These are phyloP conservation scores for Pelusios castaneus DNA, from an alignment of 2,113 vertebrate genomes.

Conservation along the genomic window DNA sequence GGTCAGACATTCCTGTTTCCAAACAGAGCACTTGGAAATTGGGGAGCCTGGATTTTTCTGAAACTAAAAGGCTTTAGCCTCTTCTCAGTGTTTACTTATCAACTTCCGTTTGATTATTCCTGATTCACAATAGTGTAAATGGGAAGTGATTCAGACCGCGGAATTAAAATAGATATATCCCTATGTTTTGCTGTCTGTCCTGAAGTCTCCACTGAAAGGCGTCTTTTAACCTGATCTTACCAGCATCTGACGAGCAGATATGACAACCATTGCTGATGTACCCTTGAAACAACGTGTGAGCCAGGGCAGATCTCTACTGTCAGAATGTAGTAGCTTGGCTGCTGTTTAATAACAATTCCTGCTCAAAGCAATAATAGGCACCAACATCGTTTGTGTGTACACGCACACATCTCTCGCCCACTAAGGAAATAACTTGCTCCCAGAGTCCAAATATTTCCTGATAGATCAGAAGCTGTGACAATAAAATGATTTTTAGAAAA, in stretches of 20 bases:
- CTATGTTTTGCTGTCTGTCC: background rate
- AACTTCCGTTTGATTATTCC: background rate
- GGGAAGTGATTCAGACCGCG: background rate
- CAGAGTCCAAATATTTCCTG: background rate
- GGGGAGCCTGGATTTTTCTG: background rate
- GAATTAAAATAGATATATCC: background rate
- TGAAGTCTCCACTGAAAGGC: background rate
- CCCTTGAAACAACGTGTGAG: background rate
- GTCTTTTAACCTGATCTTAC: background rate
- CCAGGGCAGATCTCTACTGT: background rate
- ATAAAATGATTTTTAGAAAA: background rate
- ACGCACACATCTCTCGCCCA: background rate
- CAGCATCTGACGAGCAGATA: background rate
- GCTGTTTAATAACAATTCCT: background rate
- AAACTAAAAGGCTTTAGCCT: background rate
- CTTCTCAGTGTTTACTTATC: background rate
- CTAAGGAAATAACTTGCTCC: background rate
- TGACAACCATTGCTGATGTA: background rate
- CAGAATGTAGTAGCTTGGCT: background rate
- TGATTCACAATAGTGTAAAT: accelerated
- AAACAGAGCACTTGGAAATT: background rate
- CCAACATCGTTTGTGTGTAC: background rate
- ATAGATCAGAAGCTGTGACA: background rate
- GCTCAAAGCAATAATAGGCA: background rate
- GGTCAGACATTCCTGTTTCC: background rate